These are phyloP conservation scores for Labeo rohita DNA, from an alignment of 2,113 vertebrate genomes.

Conservation along the genomic window DNA sequence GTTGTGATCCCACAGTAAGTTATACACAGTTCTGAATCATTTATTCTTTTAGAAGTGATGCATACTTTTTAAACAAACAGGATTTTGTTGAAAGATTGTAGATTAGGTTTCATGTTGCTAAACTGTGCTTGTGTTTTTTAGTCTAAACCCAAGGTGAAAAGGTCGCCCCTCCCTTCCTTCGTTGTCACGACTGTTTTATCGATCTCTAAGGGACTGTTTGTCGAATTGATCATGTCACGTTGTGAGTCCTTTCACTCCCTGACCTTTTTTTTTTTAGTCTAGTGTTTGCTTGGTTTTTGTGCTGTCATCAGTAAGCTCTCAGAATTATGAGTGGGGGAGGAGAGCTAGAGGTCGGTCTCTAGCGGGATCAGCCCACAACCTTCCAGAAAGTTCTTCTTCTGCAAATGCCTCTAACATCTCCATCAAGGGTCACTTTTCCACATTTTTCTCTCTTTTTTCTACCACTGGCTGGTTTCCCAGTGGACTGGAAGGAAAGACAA, in stretches of 20 bases:
- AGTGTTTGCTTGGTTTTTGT: slow-evolving; percentile 54
- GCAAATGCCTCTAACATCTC: slow-evolving; percentile 54
- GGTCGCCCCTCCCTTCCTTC: not conserved
- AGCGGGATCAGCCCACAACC: slow-evolving; percentile 41
- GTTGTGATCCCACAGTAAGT: not conserved
- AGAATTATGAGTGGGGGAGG: slow-evolving; percentile 35
- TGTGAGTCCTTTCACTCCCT: slow-evolving; percentile 1
- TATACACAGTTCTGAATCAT: not conserved
- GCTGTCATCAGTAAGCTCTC: slow-evolving; percentile 61
- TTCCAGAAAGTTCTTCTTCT: slow-evolving; percentile 57
- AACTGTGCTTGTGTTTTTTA: not conserved
- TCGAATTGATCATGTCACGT: slow-evolving; percentile 20
- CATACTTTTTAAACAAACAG: not conserved
- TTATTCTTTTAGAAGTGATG: not conserved
- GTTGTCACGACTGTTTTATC: not conserved
- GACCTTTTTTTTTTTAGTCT: slow-evolving; percentile 32
- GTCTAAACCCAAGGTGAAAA: not conserved
- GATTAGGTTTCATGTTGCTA: not conserved
- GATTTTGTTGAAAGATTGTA: not conserved
- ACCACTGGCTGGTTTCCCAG: slow-evolving; percentile 53
- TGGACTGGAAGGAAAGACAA: slow-evolving; percentile 41
- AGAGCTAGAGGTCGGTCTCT: slow-evolving; percentile 45
- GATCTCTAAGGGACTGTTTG: slow-evolving; percentile 39
- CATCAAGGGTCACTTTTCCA: slow-evolving; percentile 55
- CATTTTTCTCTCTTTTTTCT: slow-evolving; percentile 16